Evolutionary conservation across 2,113 vertebrate species (phyloP), one percentile per base, ranked within the genome.

Genomic region (Alethe diademata): DNA sequence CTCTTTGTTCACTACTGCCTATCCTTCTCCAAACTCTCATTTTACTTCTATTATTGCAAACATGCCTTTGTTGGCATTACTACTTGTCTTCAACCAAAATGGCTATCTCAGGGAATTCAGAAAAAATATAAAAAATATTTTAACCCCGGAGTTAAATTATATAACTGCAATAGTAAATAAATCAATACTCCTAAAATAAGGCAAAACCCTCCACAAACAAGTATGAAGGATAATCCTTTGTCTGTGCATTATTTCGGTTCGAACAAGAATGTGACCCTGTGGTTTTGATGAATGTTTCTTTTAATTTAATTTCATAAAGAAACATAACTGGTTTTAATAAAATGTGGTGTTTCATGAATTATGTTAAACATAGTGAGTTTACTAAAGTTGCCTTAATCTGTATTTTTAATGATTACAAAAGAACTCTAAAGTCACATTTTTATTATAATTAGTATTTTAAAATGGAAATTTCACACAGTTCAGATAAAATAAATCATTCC

Each of bases 311-410:
- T 90, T 61, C 18, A 45, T 40, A 48, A 81, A 93, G 76, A 90
- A 81, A 40, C 4, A 23, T 19, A 48, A 9, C 12, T 40, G 18
- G 0, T 45, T 74, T 90, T 36, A 74, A 66, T 40, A 8, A 26
- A 78, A 57, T 3, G 58, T 6, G 66, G 8, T 0, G 0, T 71
- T 69, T 12, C 20, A 61, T 23, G 53, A 61, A 40, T 51, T 0
- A 20, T 54, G 25, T 73, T 43, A 71, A 69, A 57, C 2, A 3
- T 20, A 40, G 22, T 61, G 31, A 83, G 9, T 45, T 66, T 62
- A 66, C 23, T 58, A 35, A 64, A 33, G 3, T 42, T 67, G 29
- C 19, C 38, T 84, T 45, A 70, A 70, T 38, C 8, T 50, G 5
- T 66, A 75, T 38, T 89, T 79, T 62, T 51, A 43, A 20, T 88